A percentile compares a stretch with the other conserved stretches of the same genome.
phyloP scores from a whole-genome alignment of 2,113 vertebrate species.

The Oriolus oriolus region DNA sequence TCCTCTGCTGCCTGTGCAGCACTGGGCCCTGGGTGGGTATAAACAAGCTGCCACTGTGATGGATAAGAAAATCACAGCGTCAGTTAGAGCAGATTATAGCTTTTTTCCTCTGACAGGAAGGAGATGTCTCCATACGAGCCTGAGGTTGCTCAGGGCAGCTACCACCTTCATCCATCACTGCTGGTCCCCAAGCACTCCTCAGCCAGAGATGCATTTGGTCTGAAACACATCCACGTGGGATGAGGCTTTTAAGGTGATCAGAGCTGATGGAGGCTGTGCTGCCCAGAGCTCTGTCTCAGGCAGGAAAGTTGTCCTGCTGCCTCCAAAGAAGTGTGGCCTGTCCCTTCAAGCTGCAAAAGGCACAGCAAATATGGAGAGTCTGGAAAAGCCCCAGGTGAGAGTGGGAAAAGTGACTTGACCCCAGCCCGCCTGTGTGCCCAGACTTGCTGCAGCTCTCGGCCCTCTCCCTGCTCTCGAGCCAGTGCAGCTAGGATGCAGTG shows the following conservation, averaged over 20 bases:
- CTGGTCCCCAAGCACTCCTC: neutral
- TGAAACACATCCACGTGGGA: neutral
- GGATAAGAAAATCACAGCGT: neutral
- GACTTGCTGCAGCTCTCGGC: neutral
- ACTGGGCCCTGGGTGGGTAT: neutral
- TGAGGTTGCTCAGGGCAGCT: neutral
- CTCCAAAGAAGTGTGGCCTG: neutral
- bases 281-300: neutral
- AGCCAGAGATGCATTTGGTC: neutral
- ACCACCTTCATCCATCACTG: neutral
- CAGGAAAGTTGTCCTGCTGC: neutral
- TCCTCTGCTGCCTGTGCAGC: neutral
- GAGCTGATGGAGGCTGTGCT: neutral
- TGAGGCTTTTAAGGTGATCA: neutral
- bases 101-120: neutral
- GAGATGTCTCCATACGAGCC: neutral
- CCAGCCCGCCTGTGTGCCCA: neutral
- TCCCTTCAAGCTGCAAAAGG: neutral
- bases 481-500: fast-evolving
- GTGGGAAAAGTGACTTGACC: neutral
- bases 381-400: neutral
- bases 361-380: neutral
- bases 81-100: neutral
- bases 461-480: neutral
- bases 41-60: neutral